Conservation (phyloP, 2,888 invertebrate genomes). For the Ophraella communa region DNA sequence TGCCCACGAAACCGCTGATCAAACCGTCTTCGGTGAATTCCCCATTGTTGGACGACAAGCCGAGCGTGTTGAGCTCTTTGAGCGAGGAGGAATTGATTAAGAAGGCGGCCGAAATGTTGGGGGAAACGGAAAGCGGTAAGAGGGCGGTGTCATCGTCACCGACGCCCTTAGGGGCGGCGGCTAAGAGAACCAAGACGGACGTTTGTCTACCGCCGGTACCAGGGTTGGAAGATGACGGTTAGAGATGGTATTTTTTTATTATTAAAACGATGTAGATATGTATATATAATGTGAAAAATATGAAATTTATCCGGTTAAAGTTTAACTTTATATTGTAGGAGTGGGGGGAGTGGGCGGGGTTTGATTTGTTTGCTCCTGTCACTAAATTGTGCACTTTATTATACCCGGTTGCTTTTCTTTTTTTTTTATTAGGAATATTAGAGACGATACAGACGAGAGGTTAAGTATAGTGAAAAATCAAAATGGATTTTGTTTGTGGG, state of each 20-base stretch:
- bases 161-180: too few species aligned
- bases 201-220: slow-evolving; percentile 56
- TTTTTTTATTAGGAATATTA: too few species aligned
- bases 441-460: too few species aligned
- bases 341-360: too few species aligned
- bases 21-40: slow-evolving; percentile 41
- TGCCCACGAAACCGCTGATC: slow-evolving; percentile 51
- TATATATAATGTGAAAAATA: background rate
- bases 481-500: too few species aligned
- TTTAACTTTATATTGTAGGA: too few species aligned
- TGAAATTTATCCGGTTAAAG: too few species aligned
- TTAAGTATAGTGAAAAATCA: too few species aligned
- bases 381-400: too few species aligned
- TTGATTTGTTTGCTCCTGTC: too few species aligned
- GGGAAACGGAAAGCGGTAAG: slow-evolving; percentile 48
- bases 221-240: slow-evolving; percentile 52
- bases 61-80: slow-evolving; percentile 62
- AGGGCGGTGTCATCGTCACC: too few species aligned
- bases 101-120: slow-evolving; percentile 66
- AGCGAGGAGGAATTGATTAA: slow-evolving; percentile 66
- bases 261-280: background rate
- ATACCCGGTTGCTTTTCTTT: too few species aligned
- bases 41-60: slow-evolving; percentile 40
- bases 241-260: background rate
- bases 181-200: slow-evolving; percentile 50